These are phyloP conservation scores for Papilio helenus DNA, from an alignment of 1,140 invertebrate genomes.

Conservation along the genomic window DNA sequence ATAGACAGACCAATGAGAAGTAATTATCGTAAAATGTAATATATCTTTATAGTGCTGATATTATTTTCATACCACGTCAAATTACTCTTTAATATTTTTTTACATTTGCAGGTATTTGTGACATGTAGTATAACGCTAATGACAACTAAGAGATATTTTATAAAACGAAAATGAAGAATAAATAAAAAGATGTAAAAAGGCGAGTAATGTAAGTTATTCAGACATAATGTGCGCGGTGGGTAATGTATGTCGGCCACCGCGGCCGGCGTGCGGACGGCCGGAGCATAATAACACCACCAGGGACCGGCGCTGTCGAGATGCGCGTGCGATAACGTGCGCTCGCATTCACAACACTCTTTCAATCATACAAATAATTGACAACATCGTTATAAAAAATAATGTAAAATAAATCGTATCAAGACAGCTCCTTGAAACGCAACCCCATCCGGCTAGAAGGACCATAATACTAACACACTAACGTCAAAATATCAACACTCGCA, in stretches of 20 bases:
- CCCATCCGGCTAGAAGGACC: background rate
- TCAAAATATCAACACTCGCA: too few species aligned
- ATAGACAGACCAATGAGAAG: background rate
- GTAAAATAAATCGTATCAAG: background rate
- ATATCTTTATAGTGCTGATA: background rate
- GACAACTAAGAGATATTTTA: background rate
- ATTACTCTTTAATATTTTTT: background rate
- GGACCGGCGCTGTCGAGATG: slow-evolving; percentile 58
- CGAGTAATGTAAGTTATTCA: slow-evolving; percentile 54
- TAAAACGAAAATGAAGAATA: background rate
- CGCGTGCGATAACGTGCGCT: slow-evolving; percentile 66
- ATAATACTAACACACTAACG: background rate
- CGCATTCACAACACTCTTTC: slow-evolving; percentile 30
- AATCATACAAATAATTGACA: slow-evolving; percentile 30
- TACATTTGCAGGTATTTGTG: background rate
- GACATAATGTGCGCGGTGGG: slow-evolving; percentile 50
- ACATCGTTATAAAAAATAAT: background rate
- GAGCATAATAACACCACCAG: slow-evolving; percentile 63
- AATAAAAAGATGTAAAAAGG: slow-evolving; percentile 35
- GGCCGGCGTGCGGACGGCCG: slow-evolving; percentile 57
- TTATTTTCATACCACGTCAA: background rate
- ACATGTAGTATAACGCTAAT: background rate
- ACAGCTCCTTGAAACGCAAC: background rate
- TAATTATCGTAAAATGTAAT: background rate
- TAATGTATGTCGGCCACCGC: slow-evolving; percentile 67